A percentile compares a stretch with the other conserved stretches of the same genome.
phyloP scores from a whole-genome alignment of 2,797 vertebrate species.

The Anguilla anguilla region DNA sequence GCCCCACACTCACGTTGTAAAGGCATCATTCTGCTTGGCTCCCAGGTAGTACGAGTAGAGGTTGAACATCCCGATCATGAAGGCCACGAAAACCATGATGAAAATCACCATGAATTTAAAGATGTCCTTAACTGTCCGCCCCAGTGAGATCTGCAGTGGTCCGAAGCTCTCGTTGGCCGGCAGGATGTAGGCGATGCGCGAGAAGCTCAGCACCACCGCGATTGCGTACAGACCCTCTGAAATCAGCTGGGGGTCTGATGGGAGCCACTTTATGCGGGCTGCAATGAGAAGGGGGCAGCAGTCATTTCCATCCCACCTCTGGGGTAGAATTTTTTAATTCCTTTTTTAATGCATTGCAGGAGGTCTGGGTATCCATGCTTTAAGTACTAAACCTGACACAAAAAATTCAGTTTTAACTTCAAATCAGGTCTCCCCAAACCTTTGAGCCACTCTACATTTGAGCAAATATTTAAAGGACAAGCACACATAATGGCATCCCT shows the following conservation, averaged over 20 bases:
- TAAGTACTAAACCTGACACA: no score
- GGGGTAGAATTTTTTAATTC: background rate
- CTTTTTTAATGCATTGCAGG: background rate
- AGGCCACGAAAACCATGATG: conserved; percentile 96
- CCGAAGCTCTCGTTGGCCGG: conserved; percentile 99
- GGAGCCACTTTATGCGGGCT: conserved; percentile 92
- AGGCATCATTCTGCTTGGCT: conserved; percentile 95
- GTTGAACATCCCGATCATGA: conserved; percentile 99
- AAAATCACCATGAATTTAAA: conserved; percentile 99
- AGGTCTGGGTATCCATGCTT: no score
- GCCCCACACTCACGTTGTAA: conserved; percentile 87
- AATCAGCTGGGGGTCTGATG: conserved; percentile 94
- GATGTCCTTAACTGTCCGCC: conserved; percentile 97
- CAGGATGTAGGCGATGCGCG: conserved; percentile 96
- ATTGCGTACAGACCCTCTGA: conserved; percentile 97
- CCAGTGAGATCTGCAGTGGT: conserved; percentile 95
- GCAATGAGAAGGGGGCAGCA: conserved; percentile 43
- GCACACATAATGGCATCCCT: no score
- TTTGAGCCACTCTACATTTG: no score
- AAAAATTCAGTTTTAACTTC: no score
- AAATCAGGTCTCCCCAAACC: no score
- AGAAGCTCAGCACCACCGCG: conserved; percentile 96
- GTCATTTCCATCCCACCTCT: background rate
- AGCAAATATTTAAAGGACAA: no score
- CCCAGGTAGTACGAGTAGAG: conserved; percentile 96